Evolutionary conservation across 2,888 invertebrate genomes (phyloP).

Genomic region (Drosophila neonasuta): DNA sequence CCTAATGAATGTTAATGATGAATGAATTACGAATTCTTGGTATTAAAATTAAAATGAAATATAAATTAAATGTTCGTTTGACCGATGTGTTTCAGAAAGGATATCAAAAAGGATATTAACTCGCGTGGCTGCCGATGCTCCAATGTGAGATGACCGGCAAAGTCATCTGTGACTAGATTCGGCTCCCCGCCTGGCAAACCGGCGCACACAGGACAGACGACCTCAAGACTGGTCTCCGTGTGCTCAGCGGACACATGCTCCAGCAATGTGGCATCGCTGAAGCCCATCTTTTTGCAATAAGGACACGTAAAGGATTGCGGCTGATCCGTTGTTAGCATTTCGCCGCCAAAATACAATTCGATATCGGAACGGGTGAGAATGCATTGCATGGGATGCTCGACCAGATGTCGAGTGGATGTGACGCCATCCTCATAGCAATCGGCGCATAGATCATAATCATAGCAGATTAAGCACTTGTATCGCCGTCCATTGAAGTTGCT

Average conservation of each 20-base stretch:
- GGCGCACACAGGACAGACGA: slow-evolving; percentile 99
- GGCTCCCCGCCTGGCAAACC: slow-evolving; percentile 98
- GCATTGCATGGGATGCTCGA: slow-evolving; percentile 99
- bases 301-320: slow-evolving; percentile 99
- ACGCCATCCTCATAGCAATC: slow-evolving; percentile 96
- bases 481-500: slow-evolving; percentile 98
- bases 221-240: slow-evolving; percentile 94
- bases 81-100: slow-evolving; percentile 83
- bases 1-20: too few relatives aligned
- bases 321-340: slow-evolving; percentile 94
- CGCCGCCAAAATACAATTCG: slow-evolving; percentile 98
- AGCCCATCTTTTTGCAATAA: slow-evolving; percentile 98
- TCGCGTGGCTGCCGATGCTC: slow-evolving; percentile 96
- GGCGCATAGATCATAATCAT: slow-evolving; percentile 99
- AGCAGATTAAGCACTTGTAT: slow-evolving; percentile 99
- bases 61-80: too few relatives aligned
- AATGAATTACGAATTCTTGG: too few relatives aligned
- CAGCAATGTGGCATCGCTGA: slow-evolving; percentile 94
- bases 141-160: slow-evolving; percentile 96
- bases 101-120: slow-evolving; percentile 94
- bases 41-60: too few relatives aligned
- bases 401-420: slow-evolving; percentile 94
- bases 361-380: slow-evolving; percentile 98
- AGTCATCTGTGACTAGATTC: slow-evolving; percentile 98
- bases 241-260: slow-evolving; percentile 96